Conservation (phyloP, 2,797 vertebrate species). For the Pangasius djambal region DNA sequence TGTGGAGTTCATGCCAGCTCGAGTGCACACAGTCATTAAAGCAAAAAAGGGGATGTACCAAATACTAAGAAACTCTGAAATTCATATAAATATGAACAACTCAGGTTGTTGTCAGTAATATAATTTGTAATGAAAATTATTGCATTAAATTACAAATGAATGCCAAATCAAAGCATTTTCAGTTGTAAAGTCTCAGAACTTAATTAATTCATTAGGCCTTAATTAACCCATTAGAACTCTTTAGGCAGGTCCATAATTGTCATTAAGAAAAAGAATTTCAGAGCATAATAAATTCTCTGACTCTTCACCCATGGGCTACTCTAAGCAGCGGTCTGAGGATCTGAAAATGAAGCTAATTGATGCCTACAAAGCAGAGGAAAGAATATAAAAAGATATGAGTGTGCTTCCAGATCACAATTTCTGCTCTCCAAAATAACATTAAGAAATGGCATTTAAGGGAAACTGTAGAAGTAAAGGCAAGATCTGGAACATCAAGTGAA, state of each 20-base stretch:
- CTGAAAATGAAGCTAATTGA: not conserved
- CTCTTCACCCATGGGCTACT: not conserved
- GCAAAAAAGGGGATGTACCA: not conserved
- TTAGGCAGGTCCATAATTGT: slow-evolving; percentile 4
- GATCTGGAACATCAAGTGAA: not conserved
- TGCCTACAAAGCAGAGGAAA: not conserved
- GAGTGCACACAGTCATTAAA: not conserved
- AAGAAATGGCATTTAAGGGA: not conserved
- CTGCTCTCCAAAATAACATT: not conserved
- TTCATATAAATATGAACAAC: not conserved
- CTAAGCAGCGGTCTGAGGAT: not conserved
- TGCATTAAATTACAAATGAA: not conserved
- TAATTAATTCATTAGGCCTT: not conserved
- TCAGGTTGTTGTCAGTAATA: not conserved
- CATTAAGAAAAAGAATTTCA: not conserved
- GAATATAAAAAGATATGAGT: not conserved
- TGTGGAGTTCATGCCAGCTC: not conserved
- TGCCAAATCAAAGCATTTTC: not conserved
- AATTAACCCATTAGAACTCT: not conserved
- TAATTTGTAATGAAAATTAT: not conserved
- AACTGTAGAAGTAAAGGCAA: not conserved
- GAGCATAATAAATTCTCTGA: not conserved
- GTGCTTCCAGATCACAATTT: not conserved
- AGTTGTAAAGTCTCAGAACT: not conserved
- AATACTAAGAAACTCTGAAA: not conserved